Conservation (phyloP, 2,888 invertebrate genomes). For the Drosophila recens region DNA sequence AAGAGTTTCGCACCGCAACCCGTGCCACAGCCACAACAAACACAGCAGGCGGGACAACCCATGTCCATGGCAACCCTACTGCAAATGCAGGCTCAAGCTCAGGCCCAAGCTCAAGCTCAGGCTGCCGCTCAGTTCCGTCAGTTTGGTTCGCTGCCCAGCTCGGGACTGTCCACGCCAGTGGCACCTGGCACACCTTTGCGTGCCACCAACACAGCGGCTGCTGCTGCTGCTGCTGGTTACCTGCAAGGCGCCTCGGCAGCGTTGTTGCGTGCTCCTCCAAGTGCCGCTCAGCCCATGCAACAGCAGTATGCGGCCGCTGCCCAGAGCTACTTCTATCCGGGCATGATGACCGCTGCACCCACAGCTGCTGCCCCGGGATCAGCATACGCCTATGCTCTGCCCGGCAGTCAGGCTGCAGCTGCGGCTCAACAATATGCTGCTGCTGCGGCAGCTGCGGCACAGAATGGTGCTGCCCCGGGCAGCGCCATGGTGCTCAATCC, state of each 20-base stretch:
- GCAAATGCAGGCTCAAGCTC: conserved; percentile 68
- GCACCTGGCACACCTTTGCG: conserved; percentile 70
- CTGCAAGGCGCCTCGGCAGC: conserved; percentile 55
- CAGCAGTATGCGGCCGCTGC: conserved; percentile 73
- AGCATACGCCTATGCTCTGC: conserved; percentile 85
- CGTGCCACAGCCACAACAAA: conserved; percentile 52
- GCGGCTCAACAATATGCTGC: conserved; percentile 78
- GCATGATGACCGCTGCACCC: conserved; percentile 83
- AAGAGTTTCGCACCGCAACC: conserved; percentile 84
- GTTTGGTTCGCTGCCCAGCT: conserved; percentile 60
- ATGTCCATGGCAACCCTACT: conserved; percentile 61
- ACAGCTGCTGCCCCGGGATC: conserved; percentile 73
- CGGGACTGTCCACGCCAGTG: conserved; percentile 70
- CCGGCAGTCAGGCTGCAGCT: conserved; percentile 67
- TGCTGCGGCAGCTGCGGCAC: conserved; percentile 66
- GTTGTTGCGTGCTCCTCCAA: conserved; percentile 49
- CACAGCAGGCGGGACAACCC: conserved; percentile 53
- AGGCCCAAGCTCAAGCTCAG: conserved; percentile 46
- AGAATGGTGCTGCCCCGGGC: conserved; percentile 48
- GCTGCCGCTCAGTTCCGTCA: conserved; percentile 63
- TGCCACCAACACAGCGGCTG: conserved; percentile 25
- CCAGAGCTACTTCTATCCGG: conserved; percentile 85
- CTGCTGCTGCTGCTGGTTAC: conserved; percentile 52
- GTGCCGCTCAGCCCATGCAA: conserved; percentile 65
- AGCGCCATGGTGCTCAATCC: conserved; percentile 90